phyloP scores from a whole-genome alignment of 2,797 vertebrate genomes.

The Malacoraja senta region DNA sequence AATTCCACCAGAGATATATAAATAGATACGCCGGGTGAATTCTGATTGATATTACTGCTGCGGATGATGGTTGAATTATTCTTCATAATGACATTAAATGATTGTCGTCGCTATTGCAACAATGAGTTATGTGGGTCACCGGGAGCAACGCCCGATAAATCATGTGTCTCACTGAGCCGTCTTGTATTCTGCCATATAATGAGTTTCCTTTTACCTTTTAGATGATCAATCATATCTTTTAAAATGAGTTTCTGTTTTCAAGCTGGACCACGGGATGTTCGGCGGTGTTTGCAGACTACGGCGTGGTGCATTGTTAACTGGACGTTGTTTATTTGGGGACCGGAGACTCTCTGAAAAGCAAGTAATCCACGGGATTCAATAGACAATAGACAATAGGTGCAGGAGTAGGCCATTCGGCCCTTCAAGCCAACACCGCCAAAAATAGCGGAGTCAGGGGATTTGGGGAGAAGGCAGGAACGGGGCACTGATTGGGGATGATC shows the following conservation, averaged over 20 bases:
- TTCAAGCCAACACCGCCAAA: no score
- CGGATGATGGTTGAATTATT: slow-evolving; percentile 24
- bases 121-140: slow-evolving; percentile 36
- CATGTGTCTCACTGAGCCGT: slow-evolving; percentile 20
- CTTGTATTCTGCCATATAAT: slow-evolving; percentile 6
- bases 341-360: background rate
- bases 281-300: background rate
- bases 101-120: slow-evolving; percentile 30
- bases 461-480: no score
- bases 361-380: background rate
- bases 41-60: slow-evolving; percentile 23
- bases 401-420: no score
- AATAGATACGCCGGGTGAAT: background rate
- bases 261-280: background rate
- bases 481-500: no score
- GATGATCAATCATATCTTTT: slow-evolving; percentile 32
- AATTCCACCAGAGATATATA: slow-evolving; percentile 2
- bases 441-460: no score
- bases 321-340: background rate
- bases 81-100: slow-evolving; percentile 36
- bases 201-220: slow-evolving; percentile 35
- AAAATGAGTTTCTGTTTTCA: slow-evolving; percentile 31
- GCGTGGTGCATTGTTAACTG: background rate
- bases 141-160: slow-evolving; percentile 22
- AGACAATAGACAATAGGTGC: no score